Evolutionary conservation across 2,113 vertebrate species (phyloP), one percentile per base, ranked within the genome.

Genomic region (Nothocercus nigrocapillus): DNA sequence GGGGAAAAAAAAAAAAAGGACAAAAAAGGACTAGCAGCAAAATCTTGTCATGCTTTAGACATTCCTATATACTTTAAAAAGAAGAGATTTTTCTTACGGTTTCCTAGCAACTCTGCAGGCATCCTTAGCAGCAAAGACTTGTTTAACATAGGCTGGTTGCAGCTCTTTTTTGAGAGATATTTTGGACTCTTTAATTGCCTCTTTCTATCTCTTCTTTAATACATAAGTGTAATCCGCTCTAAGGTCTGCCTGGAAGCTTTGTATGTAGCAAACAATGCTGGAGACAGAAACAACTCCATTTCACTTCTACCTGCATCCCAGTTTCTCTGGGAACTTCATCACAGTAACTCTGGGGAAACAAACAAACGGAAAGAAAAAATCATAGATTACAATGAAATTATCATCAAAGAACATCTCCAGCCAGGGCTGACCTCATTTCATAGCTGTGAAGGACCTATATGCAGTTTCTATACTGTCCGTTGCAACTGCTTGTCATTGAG

Each of bases 91-190:
- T 87, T 82, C 62, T 74, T 88, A 58, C 42, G 19, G 85, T 95
- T 82, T 94, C 89, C 85, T 89, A 95, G 91, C 91, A 94, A 93
- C 89, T 91, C 79, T 74, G 64, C 63, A 62, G 87, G 66, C 78
- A 44, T 62, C 38, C 40, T 44, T 32, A 8, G 64, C 64, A 53
- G 30, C 6, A 25, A 92, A 49, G 51, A 34, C 21, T 40, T 42
- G 21, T 32, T n/a, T 85, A 81, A 53, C 16, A 42, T 2, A 40
- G 51, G 20, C 24, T 25, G 81, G 54, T 34, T 56, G 42, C 76
- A 84, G 76, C 49, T 91, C 64, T 64, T 91, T 42, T 80, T 61
- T 62, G 76, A 64, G 56, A 62, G 47, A 22, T 4, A 61, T 14
- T 79, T 85, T 4, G 63, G n/a, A 42, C 15, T 25, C 36, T 67